phyloP scores from a whole-genome alignment of 2,888 invertebrate species.

The Parnassius mnemosyne region DNA sequence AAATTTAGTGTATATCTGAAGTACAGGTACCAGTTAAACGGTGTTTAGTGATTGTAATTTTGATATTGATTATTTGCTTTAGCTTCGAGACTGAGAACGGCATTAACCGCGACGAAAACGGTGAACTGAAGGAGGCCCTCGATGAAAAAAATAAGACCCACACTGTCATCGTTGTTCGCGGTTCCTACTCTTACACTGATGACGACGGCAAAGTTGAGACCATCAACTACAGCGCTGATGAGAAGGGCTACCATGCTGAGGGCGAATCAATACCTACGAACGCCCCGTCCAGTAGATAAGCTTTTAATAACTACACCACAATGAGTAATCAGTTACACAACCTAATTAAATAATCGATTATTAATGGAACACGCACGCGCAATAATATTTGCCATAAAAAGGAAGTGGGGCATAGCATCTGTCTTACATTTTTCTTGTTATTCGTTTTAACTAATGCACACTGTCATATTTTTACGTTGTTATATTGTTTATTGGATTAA shows the following conservation, averaged over 20 bases:
- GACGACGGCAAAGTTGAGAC: constrained; percentile 76
- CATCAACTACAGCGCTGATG: constrained; percentile 81
- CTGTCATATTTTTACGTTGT: too few species aligned
- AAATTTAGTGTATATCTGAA: too few species aligned
- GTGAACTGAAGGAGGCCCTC: constrained; percentile 56
- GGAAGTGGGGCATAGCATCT: too few species aligned
- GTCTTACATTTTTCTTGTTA: too few species aligned
- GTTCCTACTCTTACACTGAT: constrained; percentile 79
- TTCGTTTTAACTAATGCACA: too few species aligned
- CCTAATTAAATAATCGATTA: constrained; percentile 21
- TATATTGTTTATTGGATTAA: too few species aligned
- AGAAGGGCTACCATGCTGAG: constrained; percentile 82
- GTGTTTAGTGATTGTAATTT: too few species aligned
- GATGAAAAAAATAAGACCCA: constrained; percentile 81
- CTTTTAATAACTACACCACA: constrained; percentile 14
- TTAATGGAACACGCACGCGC: constrained; percentile 15
- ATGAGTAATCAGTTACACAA: constrained; percentile 33
- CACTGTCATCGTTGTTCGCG: constrained; percentile 78
- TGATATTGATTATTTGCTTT: too few species aligned
- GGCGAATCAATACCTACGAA: constrained; percentile 82
- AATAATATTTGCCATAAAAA: constrained; percentile 28
- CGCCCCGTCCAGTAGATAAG: constrained; percentile 46
- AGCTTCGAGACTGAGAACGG: too few species aligned
- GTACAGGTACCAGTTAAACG: too few species aligned
- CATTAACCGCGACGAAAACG: constrained; percentile 52